A percentile compares a stretch with the other conserved stretches of the same genome.
phyloP scores from a whole-genome alignment of 92 coral and sea anemone species.

The Zoanthus sociatus region DNA sequence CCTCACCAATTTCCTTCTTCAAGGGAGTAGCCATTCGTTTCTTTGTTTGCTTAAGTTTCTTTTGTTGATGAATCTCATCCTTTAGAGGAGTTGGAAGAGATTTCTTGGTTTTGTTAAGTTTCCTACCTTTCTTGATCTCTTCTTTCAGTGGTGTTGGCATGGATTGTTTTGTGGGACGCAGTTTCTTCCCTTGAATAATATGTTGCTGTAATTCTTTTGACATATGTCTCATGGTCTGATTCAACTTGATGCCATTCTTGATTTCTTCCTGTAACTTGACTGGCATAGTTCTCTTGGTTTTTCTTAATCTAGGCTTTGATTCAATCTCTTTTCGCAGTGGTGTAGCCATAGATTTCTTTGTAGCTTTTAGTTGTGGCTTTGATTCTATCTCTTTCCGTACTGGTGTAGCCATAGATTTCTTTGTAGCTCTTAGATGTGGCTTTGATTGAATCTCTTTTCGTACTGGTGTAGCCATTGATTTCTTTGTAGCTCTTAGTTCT shows the following conservation, averaged over 20 bases:
- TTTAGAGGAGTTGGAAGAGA: conserved; percentile 71
- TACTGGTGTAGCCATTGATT: conserved; percentile 78
- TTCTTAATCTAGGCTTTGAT: conserved; percentile 62
- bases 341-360: conserved; percentile 75
- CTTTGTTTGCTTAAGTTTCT: conserved; percentile 66
- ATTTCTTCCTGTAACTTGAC: conserved; percentile 72
- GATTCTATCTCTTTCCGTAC: conserved; percentile 72
- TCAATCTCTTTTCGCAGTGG: conserved; percentile 72
- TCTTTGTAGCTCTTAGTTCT: conserved; percentile 62
- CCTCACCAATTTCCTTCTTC: conserved; percentile 53
- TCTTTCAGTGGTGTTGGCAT: conserved; percentile 72
- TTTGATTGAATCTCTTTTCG: conserved; percentile 75
- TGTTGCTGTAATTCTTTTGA: conserved; percentile 63
- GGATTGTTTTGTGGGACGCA: conserved; percentile 71
- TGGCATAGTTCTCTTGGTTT: conserved; percentile 71
- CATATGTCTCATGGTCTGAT: conserved; percentile 71
- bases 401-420: conserved; percentile 80
- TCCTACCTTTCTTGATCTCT: conserved; percentile 71
- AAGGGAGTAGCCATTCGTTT: conserved; percentile 72
- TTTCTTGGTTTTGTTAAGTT: conserved; percentile 70
- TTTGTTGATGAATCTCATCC: conserved; percentile 63
- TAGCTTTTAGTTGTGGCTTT: conserved; percentile 61
- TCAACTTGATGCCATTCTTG: conserved; percentile 58
- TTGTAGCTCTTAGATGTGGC: conserved; percentile 58
- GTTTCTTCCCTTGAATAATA: conserved; percentile 67